A percentile compares a stretch with the other conserved stretches of the same genome.
phyloP scores from a whole-genome alignment of 1,140 invertebrate genomes.

The Drosophila lowei region DNA sequence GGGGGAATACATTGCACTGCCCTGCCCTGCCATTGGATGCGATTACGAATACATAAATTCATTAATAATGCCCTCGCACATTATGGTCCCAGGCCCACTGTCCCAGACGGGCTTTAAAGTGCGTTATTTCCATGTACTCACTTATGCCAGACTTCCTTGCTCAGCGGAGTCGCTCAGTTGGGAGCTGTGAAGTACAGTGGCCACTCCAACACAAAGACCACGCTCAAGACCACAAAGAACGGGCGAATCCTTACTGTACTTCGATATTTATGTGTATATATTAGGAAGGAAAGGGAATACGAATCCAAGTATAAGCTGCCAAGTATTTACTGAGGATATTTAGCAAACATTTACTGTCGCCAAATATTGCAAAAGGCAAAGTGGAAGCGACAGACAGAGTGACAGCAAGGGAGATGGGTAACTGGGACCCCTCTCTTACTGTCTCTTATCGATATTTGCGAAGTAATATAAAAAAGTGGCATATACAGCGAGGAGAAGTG shows the following conservation, averaged over 20 bases:
- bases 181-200: slow-evolving; percentile 11
- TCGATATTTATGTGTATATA: slow-evolving; percentile 43
- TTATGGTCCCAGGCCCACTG: slow-evolving; percentile 16
- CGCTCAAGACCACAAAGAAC: not conserved
- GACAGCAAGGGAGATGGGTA: slow-evolving; percentile 18
- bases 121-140: slow-evolving; percentile 22
- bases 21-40: slow-evolving; percentile 8
- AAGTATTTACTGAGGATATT: slow-evolving; percentile 66
- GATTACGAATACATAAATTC: slow-evolving; percentile 68
- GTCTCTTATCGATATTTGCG: slow-evolving; percentile 69
- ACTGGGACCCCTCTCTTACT: not conserved
- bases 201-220: not conserved
- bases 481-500: slow-evolving; percentile 28
- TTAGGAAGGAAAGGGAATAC: slow-evolving; percentile 26
- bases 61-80: slow-evolving; percentile 69
- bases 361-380: slow-evolving; percentile 39
- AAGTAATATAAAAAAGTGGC: slow-evolving; percentile 74
- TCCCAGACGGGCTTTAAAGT: slow-evolving; percentile 62
- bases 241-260: slow-evolving; percentile 29
- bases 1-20: not conserved
- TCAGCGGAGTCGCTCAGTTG: slow-evolving; percentile 9
- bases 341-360: slow-evolving; percentile 65
- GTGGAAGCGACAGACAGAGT: slow-evolving; percentile 14
- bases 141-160: slow-evolving; percentile 16
- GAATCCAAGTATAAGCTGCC: slow-evolving; percentile 34